Evolutionary conservation across 2,888 invertebrate species (phyloP).

Genomic region (Hybos culiciformis): DNA sequence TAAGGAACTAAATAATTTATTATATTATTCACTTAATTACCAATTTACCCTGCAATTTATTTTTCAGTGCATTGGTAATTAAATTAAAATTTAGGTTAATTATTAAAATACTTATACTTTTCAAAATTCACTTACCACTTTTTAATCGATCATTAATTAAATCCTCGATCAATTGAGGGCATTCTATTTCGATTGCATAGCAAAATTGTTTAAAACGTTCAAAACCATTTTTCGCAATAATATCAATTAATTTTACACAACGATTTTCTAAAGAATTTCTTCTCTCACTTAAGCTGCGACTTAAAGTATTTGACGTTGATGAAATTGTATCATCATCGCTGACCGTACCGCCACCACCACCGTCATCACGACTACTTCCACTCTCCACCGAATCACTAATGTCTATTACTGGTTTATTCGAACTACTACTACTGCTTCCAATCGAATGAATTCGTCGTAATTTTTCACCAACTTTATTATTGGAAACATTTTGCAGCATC

Average conservation of each 20-base stretch:
- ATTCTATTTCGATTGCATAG: constrained; percentile 46
- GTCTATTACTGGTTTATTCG: neutral
- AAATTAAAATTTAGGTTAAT: too few relatives aligned
- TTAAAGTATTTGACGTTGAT: neutral
- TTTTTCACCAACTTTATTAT: constrained; percentile 6
- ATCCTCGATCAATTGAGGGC: constrained; percentile 48
- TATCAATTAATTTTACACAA: constrained; percentile 46
- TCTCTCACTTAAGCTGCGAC: neutral
- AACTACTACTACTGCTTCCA: constrained; percentile 25
- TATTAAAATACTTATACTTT: too few relatives aligned
- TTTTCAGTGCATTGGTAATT: too few relatives aligned
- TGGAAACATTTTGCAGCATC: constrained; percentile 19
- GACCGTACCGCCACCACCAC: constrained; percentile 1
- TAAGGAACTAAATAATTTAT: too few relatives aligned
- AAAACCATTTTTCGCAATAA: constrained; percentile 48
- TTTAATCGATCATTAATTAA: constrained; percentile 45
- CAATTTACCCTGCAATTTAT: too few relatives aligned
- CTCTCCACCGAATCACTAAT: neutral
- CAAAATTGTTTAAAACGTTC: constrained; percentile 47
- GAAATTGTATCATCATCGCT: constrained; percentile 28
- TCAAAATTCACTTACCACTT: constrained; percentile 26
- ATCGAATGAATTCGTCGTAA: constrained; percentile 7
- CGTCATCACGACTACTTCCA: neutral
- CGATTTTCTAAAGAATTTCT: constrained; percentile 24
- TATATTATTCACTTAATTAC: too few relatives aligned